A percentile compares a stretch with the other conserved stretches of the same genome.
phyloP scores from a whole-genome alignment of 2,888 invertebrate species.

The Cataglyphis altisquamis region DNA sequence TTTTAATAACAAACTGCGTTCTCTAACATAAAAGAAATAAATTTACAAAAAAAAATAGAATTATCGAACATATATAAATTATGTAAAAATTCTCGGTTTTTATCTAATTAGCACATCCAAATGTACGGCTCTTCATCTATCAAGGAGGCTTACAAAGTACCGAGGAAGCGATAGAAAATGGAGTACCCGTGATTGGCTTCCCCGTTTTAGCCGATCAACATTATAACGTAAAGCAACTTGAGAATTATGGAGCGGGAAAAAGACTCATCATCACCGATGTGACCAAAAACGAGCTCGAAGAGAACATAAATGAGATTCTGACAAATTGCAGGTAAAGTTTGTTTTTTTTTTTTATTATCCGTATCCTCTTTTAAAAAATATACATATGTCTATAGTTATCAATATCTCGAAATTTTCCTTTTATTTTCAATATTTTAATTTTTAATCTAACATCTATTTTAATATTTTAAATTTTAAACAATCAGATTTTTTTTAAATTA shows the following conservation, averaged over 20 bases:
- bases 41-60: background rate
- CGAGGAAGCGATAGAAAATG: constrained; percentile 70
- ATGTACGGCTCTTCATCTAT: constrained; percentile 70
- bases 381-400: background rate
- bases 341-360: background rate
- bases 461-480: background rate
- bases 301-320: constrained; percentile 65
- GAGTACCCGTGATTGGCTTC: constrained; percentile 71
- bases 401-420: background rate
- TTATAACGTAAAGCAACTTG: constrained; percentile 57
- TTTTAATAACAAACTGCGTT: background rate
- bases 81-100: background rate
- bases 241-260: constrained; percentile 55
- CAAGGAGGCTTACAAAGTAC: constrained; percentile 75
- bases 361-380: background rate
- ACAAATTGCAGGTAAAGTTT: constrained; percentile 65
- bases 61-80: background rate
- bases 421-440: background rate
- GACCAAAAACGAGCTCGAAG: constrained; percentile 46
- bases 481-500: background rate
- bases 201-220: constrained; percentile 72
- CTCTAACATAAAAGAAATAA: background rate
- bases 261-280: constrained; percentile 53
- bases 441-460: background rate
- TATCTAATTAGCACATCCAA: constrained; percentile 67